Evolutionary conservation across 2,888 invertebrate genomes (phyloP).

Genomic region (Nephrotoma guestfalica): DNA sequence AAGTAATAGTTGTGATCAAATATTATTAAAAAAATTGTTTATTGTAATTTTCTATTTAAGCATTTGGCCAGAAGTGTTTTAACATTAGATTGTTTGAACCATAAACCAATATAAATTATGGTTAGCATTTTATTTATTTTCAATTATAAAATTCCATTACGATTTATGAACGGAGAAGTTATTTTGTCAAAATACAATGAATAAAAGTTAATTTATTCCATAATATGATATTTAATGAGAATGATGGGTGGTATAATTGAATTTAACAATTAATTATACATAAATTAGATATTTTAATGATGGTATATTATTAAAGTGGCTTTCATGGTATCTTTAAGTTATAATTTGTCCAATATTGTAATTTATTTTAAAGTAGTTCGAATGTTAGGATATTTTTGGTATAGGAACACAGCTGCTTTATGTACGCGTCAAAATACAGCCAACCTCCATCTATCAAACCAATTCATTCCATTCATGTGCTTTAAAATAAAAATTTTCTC

Average conservation of each 20-base stretch:
- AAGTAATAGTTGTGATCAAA: too few species aligned
- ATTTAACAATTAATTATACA: background rate
- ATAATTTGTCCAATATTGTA: background rate
- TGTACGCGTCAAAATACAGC: too few species aligned
- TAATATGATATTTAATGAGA: background rate
- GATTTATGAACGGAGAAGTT: background rate
- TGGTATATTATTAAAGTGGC: background rate
- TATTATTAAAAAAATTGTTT: too few species aligned
- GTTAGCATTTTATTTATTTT: background rate
- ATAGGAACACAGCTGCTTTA: too few species aligned
- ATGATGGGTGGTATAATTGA: background rate
- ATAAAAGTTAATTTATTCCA: background rate
- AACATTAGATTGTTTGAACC: too few species aligned
- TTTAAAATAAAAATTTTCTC: too few species aligned
- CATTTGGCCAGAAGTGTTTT: too few species aligned
- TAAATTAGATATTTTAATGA: background rate
- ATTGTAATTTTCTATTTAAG: too few species aligned
- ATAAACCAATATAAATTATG: background rate
- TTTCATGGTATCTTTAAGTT: background rate
- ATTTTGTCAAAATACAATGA: background rate
- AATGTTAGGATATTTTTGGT: too few species aligned
- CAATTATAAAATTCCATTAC: background rate
- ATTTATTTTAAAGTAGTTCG: too few species aligned
- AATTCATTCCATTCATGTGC: too few species aligned
- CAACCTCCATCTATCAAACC: too few species aligned